Base-by-base conservation (phyloP, 2,113 vertebrate genomes). In the Spea bombifrons region DNA sequence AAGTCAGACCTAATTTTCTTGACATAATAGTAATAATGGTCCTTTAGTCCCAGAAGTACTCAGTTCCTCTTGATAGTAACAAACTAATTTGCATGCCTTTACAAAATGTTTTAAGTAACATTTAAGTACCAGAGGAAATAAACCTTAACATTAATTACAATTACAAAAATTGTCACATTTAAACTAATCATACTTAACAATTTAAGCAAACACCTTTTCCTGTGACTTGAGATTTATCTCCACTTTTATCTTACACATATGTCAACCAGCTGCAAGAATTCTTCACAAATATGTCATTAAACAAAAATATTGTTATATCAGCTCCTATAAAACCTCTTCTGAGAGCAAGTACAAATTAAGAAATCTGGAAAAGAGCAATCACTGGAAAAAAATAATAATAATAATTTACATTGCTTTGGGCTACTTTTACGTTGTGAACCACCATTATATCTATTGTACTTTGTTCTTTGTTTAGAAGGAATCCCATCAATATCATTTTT, bases 91-190 rank as follows among this genome's bases (percentile, higher is more conserved):
- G 30, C 86, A 88, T 90, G 71, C 92, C 90, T 84, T 84, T 90
- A 87, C 88, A 88, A 89, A 93, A 91, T 85, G 87, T 90, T 93
- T 93, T 92, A 94, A 94, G 89, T 90, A 93, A 93, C 85, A 89
- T 89, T 90, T 92, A 90, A 89, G 86, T 87, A 90, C 89, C 90
- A 89, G 87, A 91, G 90, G 88, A 94, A 90, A 92, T 93, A 93
- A 93, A 91, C 90, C 90, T 91, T 90, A 92, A 92, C 91, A 91
- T 93, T 91, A 91, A 93, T 91, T 84, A 88, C 89, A 92, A 93
- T 92, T 94, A 93, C 84, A 86, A 49, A 89, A 59, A 89, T 90
- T 87, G 87, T 86, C 90, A 73, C 89, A 92, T 92, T 92, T 90
- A 89, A 91, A 89, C 92, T 89, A 90, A 87, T 92, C 92, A 92